Conservation (phyloP, 2,113 vertebrate genomes). For the Phocoena sinus region DNA sequence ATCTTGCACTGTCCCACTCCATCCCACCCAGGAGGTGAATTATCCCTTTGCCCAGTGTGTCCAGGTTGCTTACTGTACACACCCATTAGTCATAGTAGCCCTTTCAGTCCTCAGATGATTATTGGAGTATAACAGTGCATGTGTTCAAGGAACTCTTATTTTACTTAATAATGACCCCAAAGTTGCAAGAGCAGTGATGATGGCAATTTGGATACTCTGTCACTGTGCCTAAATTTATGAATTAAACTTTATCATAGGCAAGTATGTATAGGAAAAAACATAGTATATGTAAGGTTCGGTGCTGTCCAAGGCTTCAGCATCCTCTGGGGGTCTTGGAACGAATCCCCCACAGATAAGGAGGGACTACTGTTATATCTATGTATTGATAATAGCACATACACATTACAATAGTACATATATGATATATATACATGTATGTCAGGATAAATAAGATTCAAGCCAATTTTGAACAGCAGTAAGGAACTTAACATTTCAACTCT, state of each 20-base stretch:
- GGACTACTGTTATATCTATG: background rate
- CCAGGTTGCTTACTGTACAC: background rate
- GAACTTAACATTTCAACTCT: conserved; percentile 56
- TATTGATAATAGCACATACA: background rate
- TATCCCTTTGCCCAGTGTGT: background rate
- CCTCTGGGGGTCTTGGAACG: background rate
- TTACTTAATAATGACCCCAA: background rate
- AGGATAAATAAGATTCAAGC: conserved; percentile 22
- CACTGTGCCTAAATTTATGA: background rate
- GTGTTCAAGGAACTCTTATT: background rate
- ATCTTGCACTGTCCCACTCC: rapidly evolving
- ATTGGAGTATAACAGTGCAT: too few species aligned
- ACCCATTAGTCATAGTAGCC: background rate
- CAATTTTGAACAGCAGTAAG: conserved; percentile 28
- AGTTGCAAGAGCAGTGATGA: background rate
- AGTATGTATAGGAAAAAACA: background rate
- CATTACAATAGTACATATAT: background rate
- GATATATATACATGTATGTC: background rate
- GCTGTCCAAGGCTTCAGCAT: background rate
- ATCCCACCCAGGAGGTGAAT: too few species aligned
- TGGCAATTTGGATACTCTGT: background rate
- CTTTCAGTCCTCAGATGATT: background rate
- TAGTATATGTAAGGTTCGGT: background rate
- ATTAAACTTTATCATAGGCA: background rate
- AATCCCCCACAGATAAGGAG: background rate